Percentiles rank a stretch among this genome's conserved stretches.
phyloP scores from a whole-genome alignment of 2,113 vertebrate genomes.

The Bombycilla garrulus region DNA sequence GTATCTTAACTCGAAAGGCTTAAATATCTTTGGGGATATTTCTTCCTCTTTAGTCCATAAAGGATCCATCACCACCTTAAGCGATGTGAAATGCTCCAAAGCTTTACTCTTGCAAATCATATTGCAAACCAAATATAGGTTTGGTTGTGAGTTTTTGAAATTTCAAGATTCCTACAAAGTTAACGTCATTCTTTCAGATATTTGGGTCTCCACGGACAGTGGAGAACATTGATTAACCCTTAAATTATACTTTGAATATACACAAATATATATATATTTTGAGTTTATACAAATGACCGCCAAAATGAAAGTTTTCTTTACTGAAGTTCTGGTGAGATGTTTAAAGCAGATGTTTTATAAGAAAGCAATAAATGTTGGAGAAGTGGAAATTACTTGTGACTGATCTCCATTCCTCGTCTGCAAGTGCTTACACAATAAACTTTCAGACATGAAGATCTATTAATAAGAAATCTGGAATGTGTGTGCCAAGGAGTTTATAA shows the following conservation, averaged over 20 bases:
- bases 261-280: no score
- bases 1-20: neutral
- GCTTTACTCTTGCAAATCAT: neutral
- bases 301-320: neutral
- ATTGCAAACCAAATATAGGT: fast-evolving
- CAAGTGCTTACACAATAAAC: constrained; percentile 40
- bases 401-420: neutral
- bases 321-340: neutral
- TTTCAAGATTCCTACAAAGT: neutral
- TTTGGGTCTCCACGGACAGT: neutral
- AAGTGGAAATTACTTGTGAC: neutral
- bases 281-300: neutral
- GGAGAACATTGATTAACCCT: neutral
- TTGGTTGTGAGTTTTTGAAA: neutral
- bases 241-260: neutral
- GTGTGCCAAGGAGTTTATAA: neutral
- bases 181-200: neutral
- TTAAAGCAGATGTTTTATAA: neutral
- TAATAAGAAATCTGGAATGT: neutral
- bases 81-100: neutral
- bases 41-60: neutral
- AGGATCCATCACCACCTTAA: neutral
- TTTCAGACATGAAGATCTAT: neutral
- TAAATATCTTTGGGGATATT: neutral
- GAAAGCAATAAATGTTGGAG: neutral